phyloP scores from a whole-genome alignment of 1,140 invertebrate species.

The Chlorops oryzae region DNA sequence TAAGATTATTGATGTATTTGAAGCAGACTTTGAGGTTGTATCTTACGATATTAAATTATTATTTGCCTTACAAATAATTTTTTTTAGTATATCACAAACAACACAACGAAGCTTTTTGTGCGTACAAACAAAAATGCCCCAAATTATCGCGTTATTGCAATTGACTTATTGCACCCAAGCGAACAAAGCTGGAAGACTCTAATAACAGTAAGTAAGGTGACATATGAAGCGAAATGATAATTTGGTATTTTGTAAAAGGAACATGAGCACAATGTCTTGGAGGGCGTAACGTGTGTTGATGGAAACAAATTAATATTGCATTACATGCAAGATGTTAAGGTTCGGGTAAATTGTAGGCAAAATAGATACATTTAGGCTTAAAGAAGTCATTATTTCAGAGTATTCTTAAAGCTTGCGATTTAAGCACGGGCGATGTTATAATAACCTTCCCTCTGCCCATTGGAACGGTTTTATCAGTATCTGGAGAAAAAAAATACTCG shows the following conservation, averaged over 20 bases:
- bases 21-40: slow-evolving; percentile 88
- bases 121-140: slow-evolving; percentile 91
- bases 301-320: slow-evolving; percentile 81
- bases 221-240: slow-evolving; percentile 3
- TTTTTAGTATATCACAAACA: slow-evolving; percentile 85
- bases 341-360: slow-evolving; percentile 35
- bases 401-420: slow-evolving; percentile 73
- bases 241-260: slow-evolving; percentile 52
- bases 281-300: slow-evolving; percentile 79
- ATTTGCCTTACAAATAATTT: slow-evolving; percentile 13
- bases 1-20: slow-evolving; percentile 80
- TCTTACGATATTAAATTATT: background rate
- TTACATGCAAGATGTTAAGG: slow-evolving; percentile 95
- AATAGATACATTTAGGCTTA: background rate
- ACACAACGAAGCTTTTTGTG: slow-evolving; percentile 76
- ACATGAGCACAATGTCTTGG: slow-evolving; percentile 79
- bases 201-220: slow-evolving; percentile 53
- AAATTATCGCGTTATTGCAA: slow-evolving; percentile 81
- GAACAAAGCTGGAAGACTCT: slow-evolving; percentile 79
- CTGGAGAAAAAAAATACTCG: slow-evolving; percentile 75
- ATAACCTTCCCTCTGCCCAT: slow-evolving; percentile 74
- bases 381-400: slow-evolving; percentile 52
- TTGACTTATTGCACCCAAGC: slow-evolving; percentile 75
- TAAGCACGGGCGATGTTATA: slow-evolving; percentile 67
- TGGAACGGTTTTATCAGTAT: slow-evolving; percentile 78